A percentile compares a stretch with the other conserved stretches of the same genome.
These are phyloP conservation scores for Eupithecia dodoneata DNA, from an alignment of 2,888 invertebrate genomes.

Conservation along the genomic window DNA sequence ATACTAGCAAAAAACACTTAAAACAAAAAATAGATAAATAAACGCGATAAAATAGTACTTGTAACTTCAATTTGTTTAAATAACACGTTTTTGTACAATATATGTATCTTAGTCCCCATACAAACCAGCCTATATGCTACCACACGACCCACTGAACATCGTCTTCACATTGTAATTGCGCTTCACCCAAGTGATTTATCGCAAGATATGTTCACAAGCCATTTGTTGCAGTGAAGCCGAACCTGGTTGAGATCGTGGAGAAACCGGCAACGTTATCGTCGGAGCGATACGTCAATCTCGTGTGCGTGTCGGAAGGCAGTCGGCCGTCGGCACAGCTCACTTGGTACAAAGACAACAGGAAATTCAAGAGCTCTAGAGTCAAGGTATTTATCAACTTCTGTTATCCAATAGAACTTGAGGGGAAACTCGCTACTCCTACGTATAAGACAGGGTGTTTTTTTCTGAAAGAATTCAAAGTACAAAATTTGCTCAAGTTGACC, in stretches of 20 bases:
- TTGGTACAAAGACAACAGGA: constrained; percentile 92
- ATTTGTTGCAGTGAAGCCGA: constrained; percentile 89
- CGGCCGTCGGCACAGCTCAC: constrained; percentile 93
- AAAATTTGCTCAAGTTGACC: no score
- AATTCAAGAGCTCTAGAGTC: constrained; percentile 86
- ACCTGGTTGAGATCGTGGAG: constrained; percentile 89
- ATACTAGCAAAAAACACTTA: no score
- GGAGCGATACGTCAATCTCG: constrained; percentile 90
- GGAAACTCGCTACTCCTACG: no score
- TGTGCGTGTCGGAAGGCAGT: constrained; percentile 93
- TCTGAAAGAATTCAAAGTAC: no score
- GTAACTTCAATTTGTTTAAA: no score
- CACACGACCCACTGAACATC: constrained; percentile 9
- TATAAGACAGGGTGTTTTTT: no score
- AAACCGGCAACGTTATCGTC: constrained; percentile 92
- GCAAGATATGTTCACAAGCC: constrained; percentile 34
- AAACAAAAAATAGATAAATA: no score
- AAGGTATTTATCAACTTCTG: constrained; percentile 81
- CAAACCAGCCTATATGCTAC: neutral
- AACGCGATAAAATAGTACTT: no score
- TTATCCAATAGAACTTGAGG: no score
- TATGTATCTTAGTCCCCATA: neutral
- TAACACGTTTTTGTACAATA: no score
- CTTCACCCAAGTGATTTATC: constrained; percentile 23
- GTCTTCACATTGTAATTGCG: constrained; percentile 22